Evolutionary conservation across 92 coral and sea anemone species (phyloP).

Genomic region (Umimayanthus chanpuru): DNA sequence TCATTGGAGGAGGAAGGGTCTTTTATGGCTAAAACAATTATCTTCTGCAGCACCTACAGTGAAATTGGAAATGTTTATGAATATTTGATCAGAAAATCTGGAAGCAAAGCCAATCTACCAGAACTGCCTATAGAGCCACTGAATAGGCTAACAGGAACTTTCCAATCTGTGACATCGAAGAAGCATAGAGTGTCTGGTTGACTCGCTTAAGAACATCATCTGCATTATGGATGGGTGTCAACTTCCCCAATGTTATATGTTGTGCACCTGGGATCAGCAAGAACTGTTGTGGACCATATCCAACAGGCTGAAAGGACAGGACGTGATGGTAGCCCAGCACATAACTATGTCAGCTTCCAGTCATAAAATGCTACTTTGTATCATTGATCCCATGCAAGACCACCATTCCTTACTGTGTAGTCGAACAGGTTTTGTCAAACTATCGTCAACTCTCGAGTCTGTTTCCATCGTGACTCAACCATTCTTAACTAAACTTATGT

Average conservation of each 20-base stretch:
- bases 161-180: constrained; percentile 25
- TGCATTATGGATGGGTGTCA: constrained; percentile 45
- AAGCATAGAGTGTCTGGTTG: constrained; percentile 26
- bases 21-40: constrained; percentile 34
- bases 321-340: constrained; percentile 39
- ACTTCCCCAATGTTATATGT: constrained; percentile 47
- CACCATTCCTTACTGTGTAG: no score
- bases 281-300: constrained; percentile 38
- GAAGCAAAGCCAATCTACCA: not conserved
- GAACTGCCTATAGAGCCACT: constrained; percentile 22
- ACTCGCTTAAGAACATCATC: constrained; percentile 40
- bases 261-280: constrained; percentile 42
- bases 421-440: no score
- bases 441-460: no score
- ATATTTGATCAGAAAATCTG: constrained; percentile 8
- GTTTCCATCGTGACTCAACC: no score
- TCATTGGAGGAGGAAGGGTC: not conserved
- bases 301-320: constrained; percentile 44
- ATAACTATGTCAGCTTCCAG: no score
- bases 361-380: no score
- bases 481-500: no score
- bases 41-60: constrained; percentile 38
- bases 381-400: no score
- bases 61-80: constrained; percentile 33
- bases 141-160: constrained; percentile 23